Evolutionary conservation across 2,797 vertebrate genomes (phyloP), one percentile per base, ranked within the genome.

Genomic region (Otolemur crassicaudatus): DNA sequence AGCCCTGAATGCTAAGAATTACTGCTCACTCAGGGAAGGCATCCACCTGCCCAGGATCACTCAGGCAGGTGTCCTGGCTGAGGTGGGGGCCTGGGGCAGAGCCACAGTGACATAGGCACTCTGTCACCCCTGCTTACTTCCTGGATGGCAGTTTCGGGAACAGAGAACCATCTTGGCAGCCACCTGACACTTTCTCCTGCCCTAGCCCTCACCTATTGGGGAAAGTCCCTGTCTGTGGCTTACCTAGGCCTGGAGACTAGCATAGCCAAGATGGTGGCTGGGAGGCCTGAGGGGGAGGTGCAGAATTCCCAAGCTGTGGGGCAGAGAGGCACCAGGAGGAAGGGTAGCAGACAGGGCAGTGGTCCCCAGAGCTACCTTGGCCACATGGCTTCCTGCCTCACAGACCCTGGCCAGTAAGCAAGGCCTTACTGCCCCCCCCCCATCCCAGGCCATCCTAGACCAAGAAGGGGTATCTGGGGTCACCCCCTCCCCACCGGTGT

Each of bases 81-180:
- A 10, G 88, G 58, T 0, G 11, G 23, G 37, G 11, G 7, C 2
- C 37, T 53, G 31, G 4, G 27, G 40, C 12, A 37, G 72, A 37
- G 75, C 27, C 8, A 5, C 6, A 0, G 17, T 5, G 46, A 19
- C 5, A 0, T 3, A 5, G 16, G 34, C 46, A 11, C 13, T 27
- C 12, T 3, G 60, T 65, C 19, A 16, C 2, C n/a, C 19, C 73
- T 17, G 0, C 56, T 92, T 34, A 40, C 69, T 75, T 96, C 93
- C 90, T 27, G 69, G 46, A 49, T 56, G 69, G 34, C 53, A 76
- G 17, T 91, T 89, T 90, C 7, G 0, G 80, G 77, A 79, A 53
- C 22, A 14, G 34, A 2, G 72, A 43, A 25, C 37, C 34, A 6
- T 63, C 10, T 0, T 12, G 53, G 72, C 58, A 49, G 60, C 75